Evolutionary conservation across 2,888 invertebrate genomes (phyloP).

Genomic region (Trichacis sp.): DNA sequence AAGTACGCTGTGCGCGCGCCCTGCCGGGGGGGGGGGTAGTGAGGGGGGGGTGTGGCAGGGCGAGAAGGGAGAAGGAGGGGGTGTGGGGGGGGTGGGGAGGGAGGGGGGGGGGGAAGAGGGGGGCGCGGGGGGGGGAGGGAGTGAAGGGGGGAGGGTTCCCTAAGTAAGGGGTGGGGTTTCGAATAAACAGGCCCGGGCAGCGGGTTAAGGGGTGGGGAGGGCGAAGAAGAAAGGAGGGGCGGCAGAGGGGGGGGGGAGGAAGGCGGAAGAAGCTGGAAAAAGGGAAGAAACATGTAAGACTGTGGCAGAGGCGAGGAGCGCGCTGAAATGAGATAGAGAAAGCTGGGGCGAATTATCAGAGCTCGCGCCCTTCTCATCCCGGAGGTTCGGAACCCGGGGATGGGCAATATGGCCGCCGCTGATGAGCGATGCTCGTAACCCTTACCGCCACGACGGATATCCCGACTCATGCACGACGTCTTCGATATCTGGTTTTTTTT

Average conservation of each 20-base stretch:
- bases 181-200: slow-evolving; percentile 69
- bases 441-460: slow-evolving; percentile 54
- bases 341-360: slow-evolving; percentile 65
- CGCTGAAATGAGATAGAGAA: slow-evolving; percentile 30
- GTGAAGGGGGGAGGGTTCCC: slow-evolving; percentile 40
- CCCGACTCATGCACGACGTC: slow-evolving; percentile 21
- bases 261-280: slow-evolving; percentile 47
- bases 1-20: slow-evolving; percentile 21
- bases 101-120: slow-evolving; percentile 57
- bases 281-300: slow-evolving; percentile 57
- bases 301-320: slow-evolving; percentile 51
- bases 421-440: slow-evolving; percentile 68
- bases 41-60: slow-evolving; percentile 29
- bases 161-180: slow-evolving; percentile 63
- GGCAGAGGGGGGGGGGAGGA: slow-evolving; percentile 52
- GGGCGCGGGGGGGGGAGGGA: slow-evolving; percentile 28
- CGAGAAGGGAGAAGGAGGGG: slow-evolving; percentile 36
- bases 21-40: slow-evolving; percentile 27
- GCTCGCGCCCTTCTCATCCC: slow-evolving; percentile 54
- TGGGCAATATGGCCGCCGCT: slow-evolving; percentile 67
- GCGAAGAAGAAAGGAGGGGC: slow-evolving; percentile 30
- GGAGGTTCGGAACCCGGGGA: slow-evolving; percentile 46
- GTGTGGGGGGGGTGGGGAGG: slow-evolving; percentile 60
- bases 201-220: slow-evolving; percentile 60
- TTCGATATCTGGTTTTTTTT: slow-evolving; percentile 18